Base-by-base conservation (phyloP, 2,888 invertebrate species). In the Malthinus seriepunctatus region DNA sequence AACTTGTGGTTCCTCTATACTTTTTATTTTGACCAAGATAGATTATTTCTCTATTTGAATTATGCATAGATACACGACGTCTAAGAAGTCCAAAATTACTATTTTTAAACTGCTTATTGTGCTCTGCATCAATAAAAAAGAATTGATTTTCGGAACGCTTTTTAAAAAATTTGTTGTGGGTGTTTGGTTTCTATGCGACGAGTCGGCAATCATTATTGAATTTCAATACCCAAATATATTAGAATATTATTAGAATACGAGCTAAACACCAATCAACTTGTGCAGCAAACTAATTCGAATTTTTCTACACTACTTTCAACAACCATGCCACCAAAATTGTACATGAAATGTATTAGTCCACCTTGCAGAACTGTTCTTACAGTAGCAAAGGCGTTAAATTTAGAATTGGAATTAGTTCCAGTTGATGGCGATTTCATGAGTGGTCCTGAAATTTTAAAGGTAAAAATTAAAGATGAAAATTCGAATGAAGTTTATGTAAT, bases 361-460 rank as follows among this genome's bases (percentile, higher is more conserved):
- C 83, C 84, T 0, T 83, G 82, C 7, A 74, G 85, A 51, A 81
- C 83, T 54, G 82, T 81, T 0, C 66, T 80, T 69, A 82, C 85
- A 78, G 81, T 83, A 1, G 82, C 83, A 0, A 75, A 79, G 6
- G 64, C 78, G 32, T 73, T 85, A n/a, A 75, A 76, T 2, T 65
- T 83, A 8, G 73, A 81, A 33, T 57, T 83, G 6, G 74, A 83
- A n/a, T 76, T 81, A 49, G 76, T 78, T 46, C 73, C 75, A 50
- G 73, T 84, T 9, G 81, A 85, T 68, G 32, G 42, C 33, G 59
- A 54, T 8, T 54, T 46, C 33, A 54, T 54, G 59, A 32, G 8
- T 10, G 44, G 50, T 5, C 51, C 54, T 10, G 53, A 59, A n/a
- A 53, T 50, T 11, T 33, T 54, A n/a, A 54, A 59, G 46, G 59